phyloP scores from a whole-genome alignment of 2,888 invertebrate genomes.

The Dinocampus coccinellae region DNA sequence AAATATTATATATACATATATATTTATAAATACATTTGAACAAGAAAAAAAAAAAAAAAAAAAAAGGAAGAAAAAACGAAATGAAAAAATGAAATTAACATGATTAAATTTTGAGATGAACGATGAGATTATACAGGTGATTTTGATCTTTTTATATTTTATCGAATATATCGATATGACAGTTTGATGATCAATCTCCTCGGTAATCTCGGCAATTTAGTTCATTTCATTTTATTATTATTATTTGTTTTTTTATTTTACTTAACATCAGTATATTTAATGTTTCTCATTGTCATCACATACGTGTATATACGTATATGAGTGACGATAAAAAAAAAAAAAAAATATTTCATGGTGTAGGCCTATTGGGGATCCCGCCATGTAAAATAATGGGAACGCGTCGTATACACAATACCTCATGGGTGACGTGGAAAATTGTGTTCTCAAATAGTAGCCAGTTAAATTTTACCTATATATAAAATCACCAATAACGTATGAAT shows the following conservation, averaged over 20 bases:
- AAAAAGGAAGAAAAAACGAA: background rate
- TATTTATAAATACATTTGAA: too few relatives aligned
- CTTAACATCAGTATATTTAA: background rate
- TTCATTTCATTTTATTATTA: background rate
- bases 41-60: background rate
- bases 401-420: constrained; percentile 66
- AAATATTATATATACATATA: background rate
- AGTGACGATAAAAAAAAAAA: background rate
- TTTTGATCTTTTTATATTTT: background rate
- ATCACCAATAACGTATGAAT: too few relatives aligned
- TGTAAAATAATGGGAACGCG: constrained; percentile 70
- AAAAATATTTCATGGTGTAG: constrained; percentile 65
- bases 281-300: background rate
- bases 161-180: background rate
- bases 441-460: constrained; percentile 23
- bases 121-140: background rate
- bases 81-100: background rate
- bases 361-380: constrained; percentile 70
- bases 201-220: background rate
- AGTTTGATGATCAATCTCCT: background rate
- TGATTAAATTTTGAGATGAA: background rate
- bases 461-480: background rate
- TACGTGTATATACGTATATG: too few relatives aligned
- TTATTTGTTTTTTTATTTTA: background rate
- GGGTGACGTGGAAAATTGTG: constrained; percentile 69